These are phyloP conservation scores for Ridgeia piscesae DNA, from an alignment of 1,140 invertebrate genomes.

Conservation along the genomic window DNA sequence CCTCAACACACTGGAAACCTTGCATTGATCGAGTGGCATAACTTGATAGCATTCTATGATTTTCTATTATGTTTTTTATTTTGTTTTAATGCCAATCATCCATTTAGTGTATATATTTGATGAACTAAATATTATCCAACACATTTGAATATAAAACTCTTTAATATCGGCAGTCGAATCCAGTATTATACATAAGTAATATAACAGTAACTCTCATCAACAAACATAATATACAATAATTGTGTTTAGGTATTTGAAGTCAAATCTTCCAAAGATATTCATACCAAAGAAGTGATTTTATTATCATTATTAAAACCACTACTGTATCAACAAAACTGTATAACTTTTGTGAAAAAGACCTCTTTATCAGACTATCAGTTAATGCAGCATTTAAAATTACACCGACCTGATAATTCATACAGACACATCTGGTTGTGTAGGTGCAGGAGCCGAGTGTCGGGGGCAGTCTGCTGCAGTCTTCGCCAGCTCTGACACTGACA, in stretches of 20 bases:
- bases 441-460: not conserved
- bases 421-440: not conserved
- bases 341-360: not conserved
- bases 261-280: too few species aligned
- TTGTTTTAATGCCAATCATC: not conserved
- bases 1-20: too few species aligned
- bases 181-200: not conserved
- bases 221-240: not conserved
- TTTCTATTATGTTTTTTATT: not conserved
- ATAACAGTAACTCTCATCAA: not conserved
- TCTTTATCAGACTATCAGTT: not conserved
- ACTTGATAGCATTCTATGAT: not conserved
- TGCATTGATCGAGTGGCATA: not conserved
- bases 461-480: not conserved
- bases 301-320: too few species aligned
- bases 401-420: not conserved
- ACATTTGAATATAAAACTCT: not conserved
- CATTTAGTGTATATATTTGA: not conserved
- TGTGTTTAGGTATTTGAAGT: not conserved
- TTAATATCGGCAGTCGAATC: not conserved
- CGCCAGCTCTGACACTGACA: not conserved
- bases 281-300: too few species aligned
- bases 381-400: not conserved
- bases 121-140: not conserved
- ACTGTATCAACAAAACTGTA: too few species aligned